Evolutionary conservation across 2,888 invertebrate genomes (phyloP).

Genomic region (Cataglyphis altisquamis): DNA sequence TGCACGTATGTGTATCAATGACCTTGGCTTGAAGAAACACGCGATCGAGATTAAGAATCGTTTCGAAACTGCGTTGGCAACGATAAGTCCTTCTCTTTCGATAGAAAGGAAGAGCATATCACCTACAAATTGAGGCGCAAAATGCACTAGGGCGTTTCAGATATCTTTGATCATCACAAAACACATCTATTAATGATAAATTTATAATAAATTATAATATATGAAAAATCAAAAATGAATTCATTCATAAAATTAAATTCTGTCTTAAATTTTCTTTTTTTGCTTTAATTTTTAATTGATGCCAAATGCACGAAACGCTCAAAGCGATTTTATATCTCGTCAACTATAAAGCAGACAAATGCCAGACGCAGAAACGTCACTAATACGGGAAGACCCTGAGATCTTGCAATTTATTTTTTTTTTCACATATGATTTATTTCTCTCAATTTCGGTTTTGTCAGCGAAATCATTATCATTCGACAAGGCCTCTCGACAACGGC

Average conservation of each 20-base stretch:
- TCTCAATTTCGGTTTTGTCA: constrained; percentile 40
- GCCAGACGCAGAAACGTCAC: constrained; percentile 33
- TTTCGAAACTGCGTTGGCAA: constrained; percentile 14
- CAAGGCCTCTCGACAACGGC: constrained; percentile 58
- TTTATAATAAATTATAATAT: background rate
- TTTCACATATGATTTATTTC: background rate
- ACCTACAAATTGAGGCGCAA: constrained; percentile 40
- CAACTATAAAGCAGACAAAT: constrained; percentile 31
- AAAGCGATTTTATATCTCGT: background rate
- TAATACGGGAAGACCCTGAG: constrained; percentile 5
- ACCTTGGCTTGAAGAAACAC: constrained; percentile 41
- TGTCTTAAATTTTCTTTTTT: background rate
- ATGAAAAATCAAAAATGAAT: background rate
- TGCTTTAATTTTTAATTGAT: too few species aligned
- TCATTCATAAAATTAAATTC: background rate
- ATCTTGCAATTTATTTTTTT: constrained; percentile 6
- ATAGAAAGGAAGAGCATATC: constrained; percentile 43
- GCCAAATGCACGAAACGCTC: background rate
- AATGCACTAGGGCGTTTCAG: constrained; percentile 31
- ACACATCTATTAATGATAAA: background rate
- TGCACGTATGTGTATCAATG: constrained; percentile 46
- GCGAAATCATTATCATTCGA: constrained; percentile 62
- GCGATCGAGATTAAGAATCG: constrained; percentile 52
- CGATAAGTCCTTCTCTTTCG: constrained; percentile 30
- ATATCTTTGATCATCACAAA: background rate